phyloP scores from a whole-genome alignment of 2,888 invertebrate species.

The Caenorhabditis becei region DNA sequence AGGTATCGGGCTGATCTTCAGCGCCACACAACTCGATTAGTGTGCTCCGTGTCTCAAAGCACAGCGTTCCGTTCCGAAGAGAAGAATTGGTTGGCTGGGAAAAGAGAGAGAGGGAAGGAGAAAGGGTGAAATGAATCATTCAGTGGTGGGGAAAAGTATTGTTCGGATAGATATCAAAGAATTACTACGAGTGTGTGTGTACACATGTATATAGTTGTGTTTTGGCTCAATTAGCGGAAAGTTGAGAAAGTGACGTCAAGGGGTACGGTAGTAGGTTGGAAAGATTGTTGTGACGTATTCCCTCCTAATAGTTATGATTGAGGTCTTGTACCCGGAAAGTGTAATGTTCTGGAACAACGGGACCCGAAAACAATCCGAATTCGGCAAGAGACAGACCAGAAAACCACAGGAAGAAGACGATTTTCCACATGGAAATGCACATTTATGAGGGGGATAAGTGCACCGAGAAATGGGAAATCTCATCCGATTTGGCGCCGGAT shows the following conservation, averaged over 20 bases:
- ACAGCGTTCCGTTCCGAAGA: neutral
- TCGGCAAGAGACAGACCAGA: neutral
- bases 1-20: too few relatives aligned
- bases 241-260: too few relatives aligned
- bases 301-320: too few relatives aligned
- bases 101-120: neutral
- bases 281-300: too few relatives aligned
- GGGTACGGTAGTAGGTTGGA: too few relatives aligned
- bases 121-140: neutral
- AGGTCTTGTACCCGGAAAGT: too few relatives aligned
- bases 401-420: conserved; percentile 34
- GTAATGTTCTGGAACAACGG: too few relatives aligned
- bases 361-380: neutral
- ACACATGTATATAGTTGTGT: too few relatives aligned
- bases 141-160: neutral
- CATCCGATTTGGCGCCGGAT: conserved; percentile 6
- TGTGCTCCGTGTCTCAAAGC: neutral
- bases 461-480: conserved; percentile 15
- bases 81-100: conserved; percentile 1
- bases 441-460: conserved; percentile 39
- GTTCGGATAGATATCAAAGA: conserved; percentile 1
- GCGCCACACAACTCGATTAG: neutral
- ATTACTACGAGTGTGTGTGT: neutral
- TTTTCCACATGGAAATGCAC: conserved; percentile 29
- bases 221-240: too few relatives aligned